A percentile compares a stretch with the other conserved stretches of the same genome.
Evolutionary conservation across 2,797 vertebrate species (phyloP).

Genomic region (Sphaeramia orbicularis): DNA sequence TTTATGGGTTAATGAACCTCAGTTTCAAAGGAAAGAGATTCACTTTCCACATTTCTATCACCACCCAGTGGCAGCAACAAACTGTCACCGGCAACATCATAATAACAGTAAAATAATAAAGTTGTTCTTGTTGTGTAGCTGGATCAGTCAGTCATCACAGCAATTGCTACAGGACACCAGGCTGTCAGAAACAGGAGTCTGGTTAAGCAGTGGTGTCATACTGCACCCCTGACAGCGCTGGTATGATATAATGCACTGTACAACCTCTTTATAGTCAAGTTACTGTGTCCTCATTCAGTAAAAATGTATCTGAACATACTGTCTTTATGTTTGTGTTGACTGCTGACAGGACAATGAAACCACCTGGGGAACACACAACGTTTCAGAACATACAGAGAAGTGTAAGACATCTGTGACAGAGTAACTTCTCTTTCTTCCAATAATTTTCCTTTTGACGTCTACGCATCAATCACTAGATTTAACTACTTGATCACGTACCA

Average conservation of each 20-base stretch:
- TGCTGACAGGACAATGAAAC: constrained; percentile 54
- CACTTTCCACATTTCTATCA: background rate
- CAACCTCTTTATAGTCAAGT: background rate
- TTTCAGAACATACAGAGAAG: constrained; percentile 50
- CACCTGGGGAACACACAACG: constrained; percentile 42
- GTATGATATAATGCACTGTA: background rate
- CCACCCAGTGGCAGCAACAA: background rate
- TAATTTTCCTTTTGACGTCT: background rate
- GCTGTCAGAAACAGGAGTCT: constrained; percentile 54
- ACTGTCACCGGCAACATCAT: background rate
- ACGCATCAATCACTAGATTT: background rate
- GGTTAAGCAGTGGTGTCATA: constrained; percentile 61
- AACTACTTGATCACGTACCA: background rate
- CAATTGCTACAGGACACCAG: constrained; percentile 47
- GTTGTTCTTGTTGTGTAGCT: constrained; percentile 30
- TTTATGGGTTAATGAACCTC: too few species aligned
- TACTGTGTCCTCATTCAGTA: too few species aligned
- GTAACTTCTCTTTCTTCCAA: background rate
- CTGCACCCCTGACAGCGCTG: background rate
- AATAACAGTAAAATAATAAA: background rate
- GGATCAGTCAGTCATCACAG: constrained; percentile 53
- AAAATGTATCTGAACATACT: too few species aligned
- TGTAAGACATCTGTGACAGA: constrained; percentile 35
- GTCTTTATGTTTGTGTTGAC: background rate
- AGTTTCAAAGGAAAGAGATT: too few species aligned